Base-by-base conservation (phyloP, 2,113 vertebrate species). In the Pollachius pollachius region DNA sequence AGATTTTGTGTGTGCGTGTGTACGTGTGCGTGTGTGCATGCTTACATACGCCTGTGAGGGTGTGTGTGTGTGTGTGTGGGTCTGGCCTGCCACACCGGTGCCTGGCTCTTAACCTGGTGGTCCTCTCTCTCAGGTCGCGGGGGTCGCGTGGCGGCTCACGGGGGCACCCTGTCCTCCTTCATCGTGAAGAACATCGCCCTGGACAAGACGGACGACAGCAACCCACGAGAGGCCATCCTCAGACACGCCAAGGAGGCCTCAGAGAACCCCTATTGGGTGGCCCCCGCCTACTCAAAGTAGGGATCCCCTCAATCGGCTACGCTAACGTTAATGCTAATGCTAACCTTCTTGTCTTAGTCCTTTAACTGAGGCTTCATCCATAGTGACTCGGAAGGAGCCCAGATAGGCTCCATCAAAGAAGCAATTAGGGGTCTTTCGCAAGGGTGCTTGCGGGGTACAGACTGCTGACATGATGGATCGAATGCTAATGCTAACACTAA, bases 181-280 rank as follows among this genome's bases (percentile, higher is more conserved):
- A 98, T 99, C n/a, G 96, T 99, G 69, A 98, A 99, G 87, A 99
- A 98, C 81, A 99, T 99, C 58, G 96, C 97, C 34, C 81, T 99
- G 84, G 97, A 99, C 82, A 98, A 98, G 86, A 96, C 96, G 0
- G 97, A 99, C 0, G 97, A 99, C 81, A 98, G 96, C 80, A 98
- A 99, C 76, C 93, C 97, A 0, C 92, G 97, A n/a, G 94, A 97
- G 73, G 97, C 97, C 84, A 99, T 99, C 89, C 85, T 99, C 61
- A 94, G 95, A 1, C 97, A 99, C 0, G 97, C 97, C 34, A 94
- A 94, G 87, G 97, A 96, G 0, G 97, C 96, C 0, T 91, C 95
- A 6, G 94, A 96, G 13, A 96, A 97, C 89, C 97, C 97, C 0
- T 98, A 95, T 83, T 99, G 96, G 97, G 93, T 99, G 37, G 95